Percentiles rank a stretch among this genome's conserved stretches.
phyloP scores from a whole-genome alignment of 2,888 invertebrate species.

The Troglohyphantes excavatus region DNA sequence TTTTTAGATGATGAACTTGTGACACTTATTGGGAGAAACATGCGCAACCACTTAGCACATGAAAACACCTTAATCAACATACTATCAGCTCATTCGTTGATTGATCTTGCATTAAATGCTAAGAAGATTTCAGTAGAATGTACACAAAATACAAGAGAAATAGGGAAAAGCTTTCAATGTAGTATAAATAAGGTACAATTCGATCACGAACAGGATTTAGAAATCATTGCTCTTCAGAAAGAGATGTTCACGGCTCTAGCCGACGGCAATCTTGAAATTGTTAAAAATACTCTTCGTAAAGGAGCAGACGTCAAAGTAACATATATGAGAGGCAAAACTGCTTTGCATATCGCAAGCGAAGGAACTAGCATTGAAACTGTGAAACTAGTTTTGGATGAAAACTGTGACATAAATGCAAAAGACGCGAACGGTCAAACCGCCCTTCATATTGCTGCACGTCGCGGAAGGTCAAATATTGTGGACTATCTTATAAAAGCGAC shows the following conservation, averaged over 20 bases:
- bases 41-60: conserved; percentile 53
- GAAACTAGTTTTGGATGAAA: not conserved
- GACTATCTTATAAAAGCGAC: too few species aligned
- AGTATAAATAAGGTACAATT: not conserved
- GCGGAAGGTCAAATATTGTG: not conserved
- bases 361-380: conserved; percentile 22
- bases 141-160: not conserved
- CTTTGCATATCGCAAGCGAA: conserved; percentile 28
- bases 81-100: not conserved
- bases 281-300: not conserved
- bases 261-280: not conserved
- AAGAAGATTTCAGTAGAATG: conserved; percentile 3
- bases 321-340: not conserved
- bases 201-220: conserved; percentile 7
- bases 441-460: conserved; percentile 4
- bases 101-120: conserved; percentile 23
- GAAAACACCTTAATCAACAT: conserved; percentile 27
- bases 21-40: conserved; percentile 30
- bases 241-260: conserved; percentile 27
- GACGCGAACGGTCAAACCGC: not conserved
- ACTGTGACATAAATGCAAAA: not conserved
- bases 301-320: conserved; percentile 22
- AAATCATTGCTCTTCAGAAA: not conserved
- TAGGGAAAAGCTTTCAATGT: not conserved
- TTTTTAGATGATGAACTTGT: not conserved